phyloP scores from a whole-genome alignment of 2,888 invertebrate genomes.

The Agrenia bidenticulata region DNA sequence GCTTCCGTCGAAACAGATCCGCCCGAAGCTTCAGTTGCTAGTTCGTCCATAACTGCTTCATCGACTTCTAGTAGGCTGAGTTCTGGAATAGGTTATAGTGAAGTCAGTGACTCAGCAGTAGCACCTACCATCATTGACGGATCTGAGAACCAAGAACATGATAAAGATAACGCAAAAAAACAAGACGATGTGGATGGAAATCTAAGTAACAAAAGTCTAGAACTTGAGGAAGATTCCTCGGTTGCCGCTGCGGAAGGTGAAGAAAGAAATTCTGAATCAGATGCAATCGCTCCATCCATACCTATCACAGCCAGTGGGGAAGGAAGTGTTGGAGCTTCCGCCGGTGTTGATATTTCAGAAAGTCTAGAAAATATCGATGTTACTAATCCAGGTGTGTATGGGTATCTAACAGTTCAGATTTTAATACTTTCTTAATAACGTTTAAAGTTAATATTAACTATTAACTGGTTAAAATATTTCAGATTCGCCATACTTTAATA shows the following conservation, averaged over 20 bases:
- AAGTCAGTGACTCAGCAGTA: slow-evolving; percentile 27
- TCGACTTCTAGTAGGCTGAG: slow-evolving; percentile 16
- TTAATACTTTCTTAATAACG: not conserved
- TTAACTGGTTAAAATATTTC: too few relatives aligned
- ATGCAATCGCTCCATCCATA: slow-evolving; percentile 35
- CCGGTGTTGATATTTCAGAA: slow-evolving; percentile 23
- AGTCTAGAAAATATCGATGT: slow-evolving; percentile 28
- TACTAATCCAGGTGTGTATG: slow-evolving; percentile 38
- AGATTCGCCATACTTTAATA: slow-evolving; percentile 52
- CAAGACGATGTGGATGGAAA: slow-evolving; percentile 25
- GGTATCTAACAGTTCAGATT: too few relatives aligned
- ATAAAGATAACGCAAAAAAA: slow-evolving; percentile 16
- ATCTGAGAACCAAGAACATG: slow-evolving; percentile 19
- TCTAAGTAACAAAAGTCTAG: slow-evolving; percentile 38
- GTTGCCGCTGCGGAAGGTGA: slow-evolving; percentile 37
- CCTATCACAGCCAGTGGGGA: slow-evolving; percentile 48
- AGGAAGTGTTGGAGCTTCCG: slow-evolving; percentile 32
- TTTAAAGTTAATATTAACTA: not conserved
- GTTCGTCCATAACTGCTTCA: slow-evolving; percentile 18
- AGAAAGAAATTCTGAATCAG: slow-evolving; percentile 25
- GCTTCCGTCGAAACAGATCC: slow-evolving; percentile 24
- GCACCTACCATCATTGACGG: slow-evolving; percentile 19
- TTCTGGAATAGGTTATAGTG: not conserved
- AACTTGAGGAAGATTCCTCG: slow-evolving; percentile 38
- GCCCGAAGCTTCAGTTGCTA: slow-evolving; percentile 17